Percentiles rank a stretch among this genome's conserved stretches.
Conservation (phyloP, 2,113 vertebrate genomes). For the human region DNA sequence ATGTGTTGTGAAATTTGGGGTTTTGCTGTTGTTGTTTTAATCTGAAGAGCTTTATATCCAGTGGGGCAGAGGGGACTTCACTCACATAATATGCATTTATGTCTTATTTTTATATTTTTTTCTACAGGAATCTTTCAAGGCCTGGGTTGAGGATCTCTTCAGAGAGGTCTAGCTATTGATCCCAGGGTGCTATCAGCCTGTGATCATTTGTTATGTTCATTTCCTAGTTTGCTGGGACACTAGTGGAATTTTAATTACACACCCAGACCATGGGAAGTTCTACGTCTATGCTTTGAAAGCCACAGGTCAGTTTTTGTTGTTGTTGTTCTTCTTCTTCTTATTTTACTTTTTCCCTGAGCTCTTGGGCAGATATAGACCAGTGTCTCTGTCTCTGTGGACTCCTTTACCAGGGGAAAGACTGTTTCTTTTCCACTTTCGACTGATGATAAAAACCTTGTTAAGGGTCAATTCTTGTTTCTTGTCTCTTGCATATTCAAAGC, state of each 20-base stretch:
- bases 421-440: not conserved
- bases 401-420: not conserved
- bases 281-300: not conserved
- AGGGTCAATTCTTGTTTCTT: not conserved
- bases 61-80: not conserved
- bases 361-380: not conserved
- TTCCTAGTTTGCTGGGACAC: not conserved
- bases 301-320: not conserved
- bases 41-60: not conserved
- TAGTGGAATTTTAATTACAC: not conserved
- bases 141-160: not conserved
- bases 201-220: not conserved
- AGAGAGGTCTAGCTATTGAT: not conserved
- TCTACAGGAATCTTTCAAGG: not conserved
- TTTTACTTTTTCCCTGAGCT: not conserved
- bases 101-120: not conserved
- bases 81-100: not conserved
- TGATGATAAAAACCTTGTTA: not conserved
- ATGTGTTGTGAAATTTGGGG: not conserved
- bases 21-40: not conserved
- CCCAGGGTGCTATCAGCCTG: not conserved
- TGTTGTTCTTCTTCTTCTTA: not conserved
- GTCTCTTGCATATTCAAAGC: not conserved
- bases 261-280: not conserved
- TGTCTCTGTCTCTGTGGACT: not conserved